Evolutionary conservation across 1,140 invertebrate genomes (phyloP).

Genomic region (Apocrypta bakeri): DNA sequence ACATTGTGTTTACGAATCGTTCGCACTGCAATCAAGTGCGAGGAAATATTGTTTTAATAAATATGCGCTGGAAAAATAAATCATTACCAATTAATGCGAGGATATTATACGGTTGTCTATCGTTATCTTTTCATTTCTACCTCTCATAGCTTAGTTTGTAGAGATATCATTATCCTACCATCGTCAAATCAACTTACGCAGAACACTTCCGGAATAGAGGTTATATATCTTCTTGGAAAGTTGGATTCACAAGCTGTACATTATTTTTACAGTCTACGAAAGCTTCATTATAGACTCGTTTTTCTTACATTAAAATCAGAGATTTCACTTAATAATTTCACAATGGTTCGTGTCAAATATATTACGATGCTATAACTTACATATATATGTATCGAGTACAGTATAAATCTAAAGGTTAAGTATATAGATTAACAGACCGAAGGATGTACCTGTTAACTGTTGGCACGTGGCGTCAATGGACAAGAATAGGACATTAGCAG

Average conservation of each 20-base stretch:
- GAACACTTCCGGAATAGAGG: neutral
- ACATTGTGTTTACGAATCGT: no score
- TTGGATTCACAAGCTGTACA: no score
- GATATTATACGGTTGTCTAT: neutral
- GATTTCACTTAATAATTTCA: no score
- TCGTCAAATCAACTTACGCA: neutral
- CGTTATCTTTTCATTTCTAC: conserved; percentile 45
- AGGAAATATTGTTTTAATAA: conserved; percentile 32
- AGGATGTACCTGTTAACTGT: conserved; percentile 59
- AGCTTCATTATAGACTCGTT: no score
- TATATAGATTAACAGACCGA: neutral
- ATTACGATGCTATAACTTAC: no score
- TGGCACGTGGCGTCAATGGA: conserved; percentile 66
- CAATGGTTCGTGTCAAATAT: no score
- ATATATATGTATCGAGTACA: no score
- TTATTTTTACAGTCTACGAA: no score
- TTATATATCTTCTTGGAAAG: neutral
- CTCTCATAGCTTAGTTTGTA: neutral
- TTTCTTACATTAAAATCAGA: no score
- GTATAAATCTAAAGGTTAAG: conserved; percentile 16
- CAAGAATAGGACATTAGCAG: conserved; percentile 67
- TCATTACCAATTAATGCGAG: conserved; percentile 22
- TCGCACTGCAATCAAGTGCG: neutral
- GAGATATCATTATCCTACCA: conserved; percentile 24
- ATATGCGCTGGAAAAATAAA: neutral